These are phyloP conservation scores for Bucorvus abyssinicus DNA, from an alignment of 2,797 vertebrate species.

Conservation along the genomic window DNA sequence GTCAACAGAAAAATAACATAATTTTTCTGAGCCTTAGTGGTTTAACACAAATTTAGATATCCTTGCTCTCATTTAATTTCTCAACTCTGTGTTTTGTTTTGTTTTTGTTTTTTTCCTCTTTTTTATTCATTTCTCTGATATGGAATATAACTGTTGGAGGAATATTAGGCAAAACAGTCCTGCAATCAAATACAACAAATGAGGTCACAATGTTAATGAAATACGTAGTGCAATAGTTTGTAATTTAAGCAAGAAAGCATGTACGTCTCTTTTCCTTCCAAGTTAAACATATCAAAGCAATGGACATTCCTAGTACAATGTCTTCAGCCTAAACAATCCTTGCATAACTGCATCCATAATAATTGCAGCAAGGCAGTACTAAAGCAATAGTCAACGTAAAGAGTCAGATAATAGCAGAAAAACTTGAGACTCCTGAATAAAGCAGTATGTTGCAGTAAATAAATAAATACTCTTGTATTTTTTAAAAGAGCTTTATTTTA, in stretches of 20 bases:
- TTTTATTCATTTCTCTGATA: constrained; percentile 1
- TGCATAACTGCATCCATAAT: not conserved
- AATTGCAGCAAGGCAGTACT: not conserved
- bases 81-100: not conserved
- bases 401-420: not conserved
- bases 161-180: not conserved
- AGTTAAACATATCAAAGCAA: constrained; percentile 14
- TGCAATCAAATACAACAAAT: constrained; percentile 20
- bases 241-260: not conserved
- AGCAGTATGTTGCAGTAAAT: not conserved
- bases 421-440: not conserved
- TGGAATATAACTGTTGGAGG: not conserved
- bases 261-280: not conserved
- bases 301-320: not conserved
- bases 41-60: not conserved
- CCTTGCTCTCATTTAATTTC: not conserved
- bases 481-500: not conserved
- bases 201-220: constrained; percentile 24
- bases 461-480: not conserved
- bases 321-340: not conserved
- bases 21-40: not conserved
- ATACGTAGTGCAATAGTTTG: not conserved
- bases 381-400: not conserved
- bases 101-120: not conserved
- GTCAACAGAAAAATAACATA: not conserved